phyloP scores from a whole-genome alignment of 2,888 invertebrate genomes.

The Gastracanthus pulcherrimus region DNA sequence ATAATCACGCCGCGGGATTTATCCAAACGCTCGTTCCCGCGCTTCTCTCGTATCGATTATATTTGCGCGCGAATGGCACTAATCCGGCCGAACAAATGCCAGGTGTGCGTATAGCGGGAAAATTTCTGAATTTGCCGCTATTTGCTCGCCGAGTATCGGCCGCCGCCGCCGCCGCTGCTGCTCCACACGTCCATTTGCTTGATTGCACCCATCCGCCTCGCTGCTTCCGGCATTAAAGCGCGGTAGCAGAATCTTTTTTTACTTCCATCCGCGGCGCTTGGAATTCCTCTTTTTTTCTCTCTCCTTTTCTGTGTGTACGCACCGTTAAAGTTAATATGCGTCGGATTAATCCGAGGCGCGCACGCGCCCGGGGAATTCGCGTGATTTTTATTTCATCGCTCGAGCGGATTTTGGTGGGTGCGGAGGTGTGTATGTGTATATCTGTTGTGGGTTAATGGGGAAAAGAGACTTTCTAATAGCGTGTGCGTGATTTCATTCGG shows the following conservation, averaged over 20 bases:
- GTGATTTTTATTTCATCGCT: neutral
- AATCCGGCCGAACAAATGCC: slow-evolving; percentile 12
- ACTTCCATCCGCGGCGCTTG: neutral
- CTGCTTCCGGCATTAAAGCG: slow-evolving; percentile 36
- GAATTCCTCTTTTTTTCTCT: neutral
- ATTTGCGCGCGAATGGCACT: slow-evolving; percentile 5
- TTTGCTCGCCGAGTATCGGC: slow-evolving; percentile 5
- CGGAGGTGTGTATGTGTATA: neutral
- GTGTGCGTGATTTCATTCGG: neutral
- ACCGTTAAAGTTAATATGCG: neutral
- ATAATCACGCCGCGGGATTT: neutral
- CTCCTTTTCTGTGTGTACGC: neutral
- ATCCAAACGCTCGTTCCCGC: neutral
- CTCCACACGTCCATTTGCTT: slow-evolving; percentile 52
- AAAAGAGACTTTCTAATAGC: neutral
- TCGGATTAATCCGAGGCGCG: neutral
- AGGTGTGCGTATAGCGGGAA: neutral
- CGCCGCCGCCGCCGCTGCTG: neutral
- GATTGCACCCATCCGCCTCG: slow-evolving; percentile 34
- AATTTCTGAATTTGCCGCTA: slow-evolving; percentile 33
- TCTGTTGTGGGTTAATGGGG: no score
- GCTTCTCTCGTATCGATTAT: neutral
- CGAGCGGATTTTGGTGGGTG: neutral
- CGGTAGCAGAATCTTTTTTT: neutral
- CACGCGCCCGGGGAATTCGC: slow-evolving; percentile 6